A percentile compares a stretch with the other conserved stretches of the same genome.
Conservation (phyloP, 2,797 vertebrate species). For the Myotis daubentonii region DNA sequence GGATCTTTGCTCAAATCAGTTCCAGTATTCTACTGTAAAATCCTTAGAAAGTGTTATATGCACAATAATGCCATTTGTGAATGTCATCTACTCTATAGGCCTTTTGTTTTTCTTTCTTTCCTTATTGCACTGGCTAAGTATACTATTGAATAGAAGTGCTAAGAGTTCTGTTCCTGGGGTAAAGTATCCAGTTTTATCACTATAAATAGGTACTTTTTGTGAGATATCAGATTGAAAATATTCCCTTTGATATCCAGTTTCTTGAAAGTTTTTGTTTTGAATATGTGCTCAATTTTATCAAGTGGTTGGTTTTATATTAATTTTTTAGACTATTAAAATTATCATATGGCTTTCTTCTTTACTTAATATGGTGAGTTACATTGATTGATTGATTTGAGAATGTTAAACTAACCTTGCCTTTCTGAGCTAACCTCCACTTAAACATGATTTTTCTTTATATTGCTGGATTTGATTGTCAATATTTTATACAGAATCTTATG, state of each 20-base stretch:
- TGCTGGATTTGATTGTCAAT: background rate
- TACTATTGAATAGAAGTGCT: background rate
- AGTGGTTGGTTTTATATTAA: background rate
- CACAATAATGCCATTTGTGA: background rate
- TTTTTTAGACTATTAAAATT: background rate
- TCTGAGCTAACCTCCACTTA: background rate
- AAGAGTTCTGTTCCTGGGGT: background rate
- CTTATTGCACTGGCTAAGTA: background rate
- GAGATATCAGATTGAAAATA: background rate
- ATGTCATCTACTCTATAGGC: background rate
- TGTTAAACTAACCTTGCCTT: background rate
- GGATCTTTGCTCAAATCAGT: background rate
- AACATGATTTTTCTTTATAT: background rate
- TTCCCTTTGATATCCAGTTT: background rate
- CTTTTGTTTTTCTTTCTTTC: background rate
- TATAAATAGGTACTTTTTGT: background rate
- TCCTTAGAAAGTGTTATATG: background rate
- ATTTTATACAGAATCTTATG: background rate
- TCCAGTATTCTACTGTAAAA: background rate
- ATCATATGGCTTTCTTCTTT: background rate
- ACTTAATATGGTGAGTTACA: background rate
- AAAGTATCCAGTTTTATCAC: background rate
- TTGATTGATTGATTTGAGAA: background rate
- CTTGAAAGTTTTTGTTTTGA: background rate
- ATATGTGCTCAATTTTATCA: background rate